phyloP scores from a whole-genome alignment of 2,888 invertebrate species.

The Synanthedon tipuliformis region DNA sequence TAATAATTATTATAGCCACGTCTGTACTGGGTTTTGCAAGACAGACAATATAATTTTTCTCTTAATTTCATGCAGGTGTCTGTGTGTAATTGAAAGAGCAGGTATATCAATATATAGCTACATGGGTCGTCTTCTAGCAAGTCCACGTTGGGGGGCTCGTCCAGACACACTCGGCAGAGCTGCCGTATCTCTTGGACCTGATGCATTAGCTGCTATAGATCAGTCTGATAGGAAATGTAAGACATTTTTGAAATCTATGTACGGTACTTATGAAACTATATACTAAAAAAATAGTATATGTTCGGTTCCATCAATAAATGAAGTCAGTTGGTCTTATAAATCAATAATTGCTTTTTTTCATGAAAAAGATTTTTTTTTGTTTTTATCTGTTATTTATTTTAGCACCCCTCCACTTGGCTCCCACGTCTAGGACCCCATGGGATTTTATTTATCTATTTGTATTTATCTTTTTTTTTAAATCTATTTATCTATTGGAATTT shows the following conservation, averaged over 20 bases:
- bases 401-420: too few relatives aligned
- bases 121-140: slow-evolving; percentile 88
- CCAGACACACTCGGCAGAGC: slow-evolving; percentile 83
- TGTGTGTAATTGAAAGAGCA: slow-evolving; percentile 88
- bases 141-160: slow-evolving; percentile 88
- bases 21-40: too few relatives aligned
- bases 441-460: too few relatives aligned
- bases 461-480: neutral
- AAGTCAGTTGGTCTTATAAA: too few relatives aligned
- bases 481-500: neutral
- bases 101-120: slow-evolving; percentile 91
- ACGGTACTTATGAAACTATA: too few relatives aligned
- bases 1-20: too few relatives aligned
- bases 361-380: too few relatives aligned
- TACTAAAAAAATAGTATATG: too few relatives aligned
- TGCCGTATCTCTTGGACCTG: slow-evolving; percentile 85
- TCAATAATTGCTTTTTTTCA: too few relatives aligned
- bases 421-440: too few relatives aligned
- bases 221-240: slow-evolving; percentile 84
- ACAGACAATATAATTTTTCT: slow-evolving; percentile 14
- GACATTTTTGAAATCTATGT: slow-evolving; percentile 2
- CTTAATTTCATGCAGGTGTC: slow-evolving; percentile 72
- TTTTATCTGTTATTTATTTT: too few relatives aligned
- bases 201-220: slow-evolving; percentile 88
- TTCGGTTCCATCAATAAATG: too few relatives aligned